Base-by-base conservation (phyloP, 2,113 vertebrate species). In the Ictalurus furcatus region DNA sequence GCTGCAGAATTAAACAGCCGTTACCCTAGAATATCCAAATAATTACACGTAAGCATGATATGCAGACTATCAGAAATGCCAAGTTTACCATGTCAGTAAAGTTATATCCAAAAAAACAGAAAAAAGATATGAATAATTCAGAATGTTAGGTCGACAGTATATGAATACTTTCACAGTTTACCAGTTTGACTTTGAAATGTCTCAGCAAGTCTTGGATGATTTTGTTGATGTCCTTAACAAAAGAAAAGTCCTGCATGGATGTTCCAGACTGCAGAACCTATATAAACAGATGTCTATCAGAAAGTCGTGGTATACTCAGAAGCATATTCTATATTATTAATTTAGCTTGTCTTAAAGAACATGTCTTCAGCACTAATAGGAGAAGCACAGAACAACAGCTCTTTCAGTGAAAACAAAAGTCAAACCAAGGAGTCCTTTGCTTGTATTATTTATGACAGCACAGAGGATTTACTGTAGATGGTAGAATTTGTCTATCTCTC, bases 381-480 rank as follows among this genome's bases (percentile, higher is more conserved):
- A 85, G 81, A 87, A 59, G 16, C 63, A 78, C 48, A 85, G 34
- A 90, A 76, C 85, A 84, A 89, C 69, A 83, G 69, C 87, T 87
- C 85, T 88, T 90, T 87, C n/a, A 91, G 82, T 89, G 71, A 89
- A 94, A 92, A 90, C 67, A 91, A 94, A 93, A 54, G 92, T 82
- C 85, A 92, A 93, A 94, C 94, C 92, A 94, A 91, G 93, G 92
- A 88, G 87, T 91, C 87, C 91, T 92, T 87, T 76, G 48, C 82
- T 76, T 94, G 92, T 88, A 95, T 94, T 95, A 95, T 94, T 95
- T 86, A 96, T 95, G 92, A 82, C 87, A 84, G 84, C 67, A 74
- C 91, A 93, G 90, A 90, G 63, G 85, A 92, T 86, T 89, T 59
- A 23, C 17, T 59, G 16, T 87, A 58, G 85, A 80, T 89, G 89